phyloP scores from a whole-genome alignment of 2,888 invertebrate genomes.

The Ophion costatus region DNA sequence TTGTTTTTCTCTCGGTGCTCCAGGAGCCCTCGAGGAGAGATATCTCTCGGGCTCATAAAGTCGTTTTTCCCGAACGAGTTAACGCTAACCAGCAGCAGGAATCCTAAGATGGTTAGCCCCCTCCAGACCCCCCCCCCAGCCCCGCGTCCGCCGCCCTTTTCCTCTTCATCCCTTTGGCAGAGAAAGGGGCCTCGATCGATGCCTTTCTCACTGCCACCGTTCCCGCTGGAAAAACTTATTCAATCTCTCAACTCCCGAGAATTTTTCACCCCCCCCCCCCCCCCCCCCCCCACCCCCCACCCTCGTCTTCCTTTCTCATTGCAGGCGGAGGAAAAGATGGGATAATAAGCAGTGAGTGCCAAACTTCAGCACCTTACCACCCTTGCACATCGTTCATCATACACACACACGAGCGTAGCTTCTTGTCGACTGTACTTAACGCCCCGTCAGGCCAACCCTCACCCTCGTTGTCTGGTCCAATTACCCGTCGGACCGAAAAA shows the following conservation, averaged over 20 bases:
- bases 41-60: constrained; percentile 63
- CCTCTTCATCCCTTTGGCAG: background rate
- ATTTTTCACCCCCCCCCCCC: constrained; percentile 22
- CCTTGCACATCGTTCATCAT: constrained; percentile 5
- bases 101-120: constrained; percentile 38
- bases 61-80: constrained; percentile 58
- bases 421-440: constrained; percentile 31
- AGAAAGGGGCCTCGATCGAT: constrained; percentile 31
- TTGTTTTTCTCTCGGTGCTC: constrained; percentile 24
- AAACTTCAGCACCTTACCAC: constrained; percentile 35
- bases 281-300: background rate
- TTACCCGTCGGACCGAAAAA: constrained; percentile 5
- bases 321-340: constrained; percentile 26
- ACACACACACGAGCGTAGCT: background rate
- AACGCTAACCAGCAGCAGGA: constrained; percentile 40
- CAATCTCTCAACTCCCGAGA: constrained; percentile 50
- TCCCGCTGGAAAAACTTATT: constrained; percentile 50
- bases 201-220: constrained; percentile 38
- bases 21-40: constrained; percentile 52
- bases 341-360: constrained; percentile 49
- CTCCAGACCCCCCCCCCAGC: background rate
- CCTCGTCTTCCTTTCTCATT: background rate
- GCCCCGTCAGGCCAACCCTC: constrained; percentile 26
- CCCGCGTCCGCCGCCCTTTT: background rate
- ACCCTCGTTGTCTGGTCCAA: constrained; percentile 5